A percentile compares a stretch with the other conserved stretches of the same genome.
Evolutionary conservation across 2,888 invertebrate genomes (phyloP).

Genomic region (Thereva unica): DNA sequence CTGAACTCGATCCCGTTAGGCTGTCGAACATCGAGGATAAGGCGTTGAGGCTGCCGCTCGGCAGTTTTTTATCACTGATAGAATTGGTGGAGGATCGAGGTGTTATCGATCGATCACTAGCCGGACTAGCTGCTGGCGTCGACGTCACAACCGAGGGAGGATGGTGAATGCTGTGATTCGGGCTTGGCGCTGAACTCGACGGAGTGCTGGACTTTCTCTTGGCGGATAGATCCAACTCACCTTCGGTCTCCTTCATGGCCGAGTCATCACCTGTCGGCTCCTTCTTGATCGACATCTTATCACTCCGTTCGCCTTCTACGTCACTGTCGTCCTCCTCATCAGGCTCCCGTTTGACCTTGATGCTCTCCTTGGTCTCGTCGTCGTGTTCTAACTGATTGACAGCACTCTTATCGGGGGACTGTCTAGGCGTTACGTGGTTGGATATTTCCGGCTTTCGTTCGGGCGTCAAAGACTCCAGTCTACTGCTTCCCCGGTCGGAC

Average conservation of each 20-base stretch:
- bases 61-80: slow-evolving; percentile 60
- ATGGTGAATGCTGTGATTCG: slow-evolving; percentile 49
- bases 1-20: slow-evolving; percentile 66
- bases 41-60: slow-evolving; percentile 73
- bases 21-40: slow-evolving; percentile 90
- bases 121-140: slow-evolving; percentile 66
- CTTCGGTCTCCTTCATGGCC: slow-evolving; percentile 53
- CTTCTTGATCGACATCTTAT: slow-evolving; percentile 59
- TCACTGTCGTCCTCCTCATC: slow-evolving; percentile 46
- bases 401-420: slow-evolving; percentile 63
- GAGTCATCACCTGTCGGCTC: slow-evolving; percentile 45
- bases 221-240: slow-evolving; percentile 54
- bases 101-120: slow-evolving; percentile 78
- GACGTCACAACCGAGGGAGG: slow-evolving; percentile 53
- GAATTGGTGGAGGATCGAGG: slow-evolving; percentile 69
- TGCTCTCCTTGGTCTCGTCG: slow-evolving; percentile 51
- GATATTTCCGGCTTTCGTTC: slow-evolving; percentile 70
- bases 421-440: slow-evolving; percentile 60
- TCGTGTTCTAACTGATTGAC: slow-evolving; percentile 64
- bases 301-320: slow-evolving; percentile 51
- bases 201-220: slow-evolving; percentile 38
- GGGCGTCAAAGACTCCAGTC: slow-evolving; percentile 80
- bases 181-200: slow-evolving; percentile 59
- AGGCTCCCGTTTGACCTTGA: slow-evolving; percentile 53
- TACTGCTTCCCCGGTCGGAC: slow-evolving; percentile 79